Base-by-base conservation (phyloP, 2,888 invertebrate genomes). In the Eristalinus sepulchralis region DNA sequence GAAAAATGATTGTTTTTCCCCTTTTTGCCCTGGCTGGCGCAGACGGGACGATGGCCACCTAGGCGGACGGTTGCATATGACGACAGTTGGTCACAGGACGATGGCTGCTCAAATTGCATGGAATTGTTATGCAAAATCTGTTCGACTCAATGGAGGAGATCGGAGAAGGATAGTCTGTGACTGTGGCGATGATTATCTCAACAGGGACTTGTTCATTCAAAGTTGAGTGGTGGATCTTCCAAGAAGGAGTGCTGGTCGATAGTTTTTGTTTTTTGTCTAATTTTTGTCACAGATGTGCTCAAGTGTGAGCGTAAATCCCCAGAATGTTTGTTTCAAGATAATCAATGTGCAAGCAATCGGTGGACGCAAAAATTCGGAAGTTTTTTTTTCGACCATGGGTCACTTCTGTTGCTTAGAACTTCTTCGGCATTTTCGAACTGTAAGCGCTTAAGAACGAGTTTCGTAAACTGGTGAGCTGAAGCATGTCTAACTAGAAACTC, bases 1-100 rank as follows among this genome's bases (percentile, higher is more conserved):
- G 72, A 77, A 83, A 83, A 83, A 78, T 78, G 73, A 59, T 66
- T 17, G 47, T 47, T 17, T 64, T 55, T n/a, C 33, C 20, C 55
- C 73, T 67, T 5, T 68, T 62, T 71, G 34, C 22, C 33, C 17
- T 1, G n/a, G 66, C 11, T 24, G 33, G 20, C 17, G 27, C 13
- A 59, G 31, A 10, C n/a, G 17, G 11, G 8, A 63, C 70, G 55
- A 70, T 78, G 70, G 55, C 36, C 39, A 31, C 20, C 66, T n/a
- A 20, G 62, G 34, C 47, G 72, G 55, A 36, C 17, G 53, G 53
- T 22, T 68, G 64, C 9, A 31, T 47, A 57, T 57, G 57, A 59
- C 60, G 66, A 72, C 72, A 66, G 79, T 79, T 67, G 79, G 47
- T 60, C 53, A 20, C 60, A 22, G 66, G 60, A 24, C 53, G 33